Base-by-base conservation (phyloP, 2,797 vertebrate species). In the Rallus crepitans region DNA sequence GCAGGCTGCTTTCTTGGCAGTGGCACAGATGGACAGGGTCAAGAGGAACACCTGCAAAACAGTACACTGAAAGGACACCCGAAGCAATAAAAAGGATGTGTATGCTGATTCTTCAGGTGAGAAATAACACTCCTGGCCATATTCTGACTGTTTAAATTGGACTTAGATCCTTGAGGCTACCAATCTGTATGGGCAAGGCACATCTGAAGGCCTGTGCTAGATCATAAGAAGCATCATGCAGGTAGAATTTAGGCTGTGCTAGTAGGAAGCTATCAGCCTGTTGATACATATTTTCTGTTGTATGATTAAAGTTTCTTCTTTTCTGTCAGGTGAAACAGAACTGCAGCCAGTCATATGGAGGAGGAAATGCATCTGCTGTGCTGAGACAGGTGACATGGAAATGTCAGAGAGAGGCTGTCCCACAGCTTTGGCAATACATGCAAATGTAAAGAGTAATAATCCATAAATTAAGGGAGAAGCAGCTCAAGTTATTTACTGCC, bases 191-290 rank as follows among this genome's bases (percentile, higher is more conserved):
- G 52, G 53, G 57, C 27, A 78, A 52, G 8, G 69, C 35, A 31
- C 15, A n/a, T 15, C 18, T 20, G 21, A 48, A 65, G 56, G 18
- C 11, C 56, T 77, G 1, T 3, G 15, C 27, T 42, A 57, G 48
- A 11, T 57, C 24, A 28, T 9, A 33, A 69, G 18, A 65, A 47
- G 13, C 48, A 48, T 4, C 39, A 14, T 0, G 0, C 21, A 13
- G 19, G 15, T 64, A 17, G 61, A 78, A 82, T 56, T 78, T 24
- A 66, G 69, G 57, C 11, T 73, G 53, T 35, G 13, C 24, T 31
- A 16, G 45, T 4, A 60, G 57, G 33, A 81, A 82, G 19, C 17
- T 68, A 7, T 27, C 0, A 0, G 35, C 24, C 5, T 42, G 14
- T 47, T 59, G 73, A 39, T 33, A 30, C 0, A 0, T 48, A 60